Conservation (phyloP, 1,140 invertebrate genomes). For the Monochamus saltuarius region DNA sequence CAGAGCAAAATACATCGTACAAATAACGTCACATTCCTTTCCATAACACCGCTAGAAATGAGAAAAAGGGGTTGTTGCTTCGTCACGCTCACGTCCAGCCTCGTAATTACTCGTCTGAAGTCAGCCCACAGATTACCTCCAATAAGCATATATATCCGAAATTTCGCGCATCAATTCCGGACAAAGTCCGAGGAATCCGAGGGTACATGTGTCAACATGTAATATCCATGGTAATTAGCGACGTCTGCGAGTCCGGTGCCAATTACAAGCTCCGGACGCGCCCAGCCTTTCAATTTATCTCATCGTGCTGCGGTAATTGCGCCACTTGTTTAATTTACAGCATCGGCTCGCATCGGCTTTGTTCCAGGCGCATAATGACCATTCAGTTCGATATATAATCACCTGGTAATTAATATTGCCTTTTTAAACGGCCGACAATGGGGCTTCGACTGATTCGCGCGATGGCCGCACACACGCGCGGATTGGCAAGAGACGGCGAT, state of each 20-base stretch:
- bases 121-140: background rate
- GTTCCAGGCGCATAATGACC: background rate
- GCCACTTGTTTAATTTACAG: conserved; percentile 44
- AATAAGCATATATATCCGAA: conserved; percentile 41
- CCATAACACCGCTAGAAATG: too few species aligned
- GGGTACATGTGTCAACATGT: conserved; percentile 39
- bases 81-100: too few species aligned
- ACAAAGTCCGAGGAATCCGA: conserved; percentile 23
- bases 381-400: too few species aligned
- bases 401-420: too few species aligned
- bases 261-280: conserved; percentile 37
- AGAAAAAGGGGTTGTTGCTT: too few species aligned
- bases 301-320: conserved; percentile 37
- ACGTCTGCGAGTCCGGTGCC: conserved; percentile 37
- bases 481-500: too few species aligned
- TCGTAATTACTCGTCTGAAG: background rate
- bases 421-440: too few species aligned
- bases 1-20: too few species aligned
- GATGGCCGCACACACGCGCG: too few species aligned
- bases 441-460: too few species aligned
- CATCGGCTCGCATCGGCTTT: conserved; percentile 4
- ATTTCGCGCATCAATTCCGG: conserved; percentile 35
- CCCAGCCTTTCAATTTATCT: conserved; percentile 41
- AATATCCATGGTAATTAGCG: conserved; percentile 43
- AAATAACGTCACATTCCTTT: too few species aligned